phyloP scores from a whole-genome alignment of 2,797 vertebrate species.

The Nyctibius grandis region DNA sequence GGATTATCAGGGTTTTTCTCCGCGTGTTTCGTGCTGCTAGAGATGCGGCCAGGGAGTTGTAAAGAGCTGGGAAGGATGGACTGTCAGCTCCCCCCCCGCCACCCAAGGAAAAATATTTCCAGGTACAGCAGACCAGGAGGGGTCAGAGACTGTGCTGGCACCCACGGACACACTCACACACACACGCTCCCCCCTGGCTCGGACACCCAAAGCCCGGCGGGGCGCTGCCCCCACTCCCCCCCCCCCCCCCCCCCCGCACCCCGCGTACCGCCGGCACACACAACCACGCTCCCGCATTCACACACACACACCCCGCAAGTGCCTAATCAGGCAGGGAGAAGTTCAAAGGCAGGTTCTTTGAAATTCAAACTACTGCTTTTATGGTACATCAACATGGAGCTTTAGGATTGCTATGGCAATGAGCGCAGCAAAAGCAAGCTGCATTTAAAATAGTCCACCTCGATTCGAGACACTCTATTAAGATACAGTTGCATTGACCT shows the following conservation, averaged over 20 bases:
- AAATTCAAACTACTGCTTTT: conserved; percentile 75
- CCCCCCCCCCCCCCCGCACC: neutral
- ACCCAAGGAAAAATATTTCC: neutral
- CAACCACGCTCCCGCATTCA: conserved; percentile 1
- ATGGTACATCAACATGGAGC: conserved; percentile 68
- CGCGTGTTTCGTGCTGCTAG: neutral
- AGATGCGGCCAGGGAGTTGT: neutral
- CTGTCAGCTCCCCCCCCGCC: neutral
- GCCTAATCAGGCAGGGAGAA: conserved; percentile 72
- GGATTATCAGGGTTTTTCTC: neutral
- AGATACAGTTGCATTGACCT: conserved; percentile 82
- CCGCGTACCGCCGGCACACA: neutral
- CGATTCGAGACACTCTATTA: conserved; percentile 78
- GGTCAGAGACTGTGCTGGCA: neutral
- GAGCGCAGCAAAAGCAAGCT: conserved; percentile 64
- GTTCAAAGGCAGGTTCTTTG: conserved; percentile 77
- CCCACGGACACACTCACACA: neutral
- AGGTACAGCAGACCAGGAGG: neutral
- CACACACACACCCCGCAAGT: conserved; percentile 53
- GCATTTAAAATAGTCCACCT: conserved; percentile 67
- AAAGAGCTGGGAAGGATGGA: neutral
- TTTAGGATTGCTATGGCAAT: conserved; percentile 73
- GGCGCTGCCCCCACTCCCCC: neutral
- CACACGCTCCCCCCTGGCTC: neutral
- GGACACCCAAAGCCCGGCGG: neutral